Evolutionary conservation across 2,113 vertebrate genomes (phyloP), one percentile per base, ranked within the genome.

Genomic region (Calypte anna): DNA sequence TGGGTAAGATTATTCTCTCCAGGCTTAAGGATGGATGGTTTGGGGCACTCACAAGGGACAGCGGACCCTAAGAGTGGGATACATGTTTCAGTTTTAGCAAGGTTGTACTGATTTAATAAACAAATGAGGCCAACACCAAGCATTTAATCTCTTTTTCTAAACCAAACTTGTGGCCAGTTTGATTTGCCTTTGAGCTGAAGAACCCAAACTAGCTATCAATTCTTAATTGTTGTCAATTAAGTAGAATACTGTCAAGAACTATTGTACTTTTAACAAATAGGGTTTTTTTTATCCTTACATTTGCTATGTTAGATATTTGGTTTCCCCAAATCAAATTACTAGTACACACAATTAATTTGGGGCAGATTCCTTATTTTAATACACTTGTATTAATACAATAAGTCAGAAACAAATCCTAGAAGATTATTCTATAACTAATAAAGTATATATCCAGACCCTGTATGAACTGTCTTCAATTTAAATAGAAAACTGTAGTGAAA

Each of bases 311-410:
- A 83, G 16, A 12, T 80, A 23, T 20, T 81, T 83, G 44, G 30
- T 36, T 58, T 91, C 79, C 79, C 48, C 53, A 79, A 88, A 67
- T 91, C 51, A 58, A 54, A 53, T 70, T 31, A 43, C 36, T 80
- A 44, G 64, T 79, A 31, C 7, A 66, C 80, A 61, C 23, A 58
- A 51, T 36, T 58, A 14, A 70, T 72, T 82, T 36, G 31, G 21
- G 46, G 30, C 62, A 51, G 36, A 43, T 54, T 90, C 9, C 27
- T 72, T 78, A 72, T 66, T 94, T 85, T 94, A 86, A 86, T 46
- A 83, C 14, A 23, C 13, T 70, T 90, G 14, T 43, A 57, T 76
- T 57, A 86, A 64, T 6, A 50, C 7, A 78, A 59, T 91, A 75
- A 87, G 69, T 82, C 38, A 66, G 40, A 79, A 92, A 63, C 12